Evolutionary conservation across 2,888 invertebrate genomes (phyloP).

Genomic region (Himalopsyche anomala): DNA sequence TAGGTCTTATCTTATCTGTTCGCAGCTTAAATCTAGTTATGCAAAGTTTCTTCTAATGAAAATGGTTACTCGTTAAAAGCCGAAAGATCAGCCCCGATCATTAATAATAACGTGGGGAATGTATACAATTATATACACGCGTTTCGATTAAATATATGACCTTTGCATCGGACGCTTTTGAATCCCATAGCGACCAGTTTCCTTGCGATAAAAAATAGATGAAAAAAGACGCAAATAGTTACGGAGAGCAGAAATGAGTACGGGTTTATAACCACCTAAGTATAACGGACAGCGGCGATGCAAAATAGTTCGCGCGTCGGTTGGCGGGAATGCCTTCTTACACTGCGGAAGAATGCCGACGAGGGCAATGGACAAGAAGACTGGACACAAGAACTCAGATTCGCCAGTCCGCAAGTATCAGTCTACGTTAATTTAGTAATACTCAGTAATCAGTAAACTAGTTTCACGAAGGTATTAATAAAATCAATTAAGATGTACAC

Average conservation of each 20-base stretch:
- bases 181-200: conserved; percentile 17
- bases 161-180: neutral
- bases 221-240: conserved; percentile 9
- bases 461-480: too few relatives aligned
- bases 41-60: too few relatives aligned
- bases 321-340: conserved; percentile 39
- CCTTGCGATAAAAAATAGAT: conserved; percentile 17
- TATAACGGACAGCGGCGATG: conserved; percentile 55
- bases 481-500: too few relatives aligned
- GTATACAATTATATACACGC: too few relatives aligned
- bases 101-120: too few relatives aligned
- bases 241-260: conserved; percentile 50
- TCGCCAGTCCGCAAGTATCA: neutral
- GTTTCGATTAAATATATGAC: too few relatives aligned
- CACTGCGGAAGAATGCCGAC: conserved; percentile 52
- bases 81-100: too few relatives aligned
- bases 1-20: too few relatives aligned
- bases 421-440: too few relatives aligned
- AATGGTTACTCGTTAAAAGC: too few relatives aligned
- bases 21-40: too few relatives aligned
- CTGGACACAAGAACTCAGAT: conserved; percentile 31
- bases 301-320: conserved; percentile 51
- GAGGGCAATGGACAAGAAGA: conserved; percentile 60
- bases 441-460: too few relatives aligned
- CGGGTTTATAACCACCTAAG: neutral